Base-by-base conservation (phyloP, 2,888 invertebrate genomes). In the Pasiphila rectangulata region DNA sequence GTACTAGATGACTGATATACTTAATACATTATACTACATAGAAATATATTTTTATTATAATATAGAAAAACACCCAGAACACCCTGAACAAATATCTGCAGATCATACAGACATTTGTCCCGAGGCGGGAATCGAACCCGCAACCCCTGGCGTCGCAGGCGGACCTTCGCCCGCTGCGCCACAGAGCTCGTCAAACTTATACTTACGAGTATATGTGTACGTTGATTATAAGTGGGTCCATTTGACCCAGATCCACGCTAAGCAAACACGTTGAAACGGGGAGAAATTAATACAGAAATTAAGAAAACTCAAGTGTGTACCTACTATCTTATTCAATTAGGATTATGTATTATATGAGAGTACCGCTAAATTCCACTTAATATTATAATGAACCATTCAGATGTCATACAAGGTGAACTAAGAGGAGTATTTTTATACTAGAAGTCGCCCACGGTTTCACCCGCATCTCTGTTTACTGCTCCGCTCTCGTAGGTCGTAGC, bases 351-450 rank as follows among this genome's bases (percentile, higher is more conserved):
- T 67, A 63, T 61, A 55, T 44, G 46, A 59, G 41, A 27, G 27
- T 13, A 16, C 30, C 16, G 10, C 32, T 27, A 13, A 27, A 66
- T 66, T 59, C 64, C 56, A 59, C 66, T 64, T 61, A 69, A 67
- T 70, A 72, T 72, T 69, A 69, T 68, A 67, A 64, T 62, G 60
- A 67, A 61, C 59, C 64, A 68, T 72, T 65, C 58, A 53, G 55
- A 64, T 67, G 64, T 62, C 62, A 61, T 59, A 2, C 9, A 7
- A 12, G 13, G 13, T 7, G 13, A 7, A 7, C 13, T 1, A 12
- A 7, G 27, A 27, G 13, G 27, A 3, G 13, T 27, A 5, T 12
- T 25, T 5, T 0, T 0, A 25, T 12, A n/a, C 24, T 2, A 12
- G 25, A 12, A 12, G 12, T 25, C 10, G 6, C 9, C 2, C 12